These are phyloP conservation scores for Phalacrocorax aristotelis DNA, from an alignment of 2,113 vertebrate genomes.

Conservation along the genomic window DNA sequence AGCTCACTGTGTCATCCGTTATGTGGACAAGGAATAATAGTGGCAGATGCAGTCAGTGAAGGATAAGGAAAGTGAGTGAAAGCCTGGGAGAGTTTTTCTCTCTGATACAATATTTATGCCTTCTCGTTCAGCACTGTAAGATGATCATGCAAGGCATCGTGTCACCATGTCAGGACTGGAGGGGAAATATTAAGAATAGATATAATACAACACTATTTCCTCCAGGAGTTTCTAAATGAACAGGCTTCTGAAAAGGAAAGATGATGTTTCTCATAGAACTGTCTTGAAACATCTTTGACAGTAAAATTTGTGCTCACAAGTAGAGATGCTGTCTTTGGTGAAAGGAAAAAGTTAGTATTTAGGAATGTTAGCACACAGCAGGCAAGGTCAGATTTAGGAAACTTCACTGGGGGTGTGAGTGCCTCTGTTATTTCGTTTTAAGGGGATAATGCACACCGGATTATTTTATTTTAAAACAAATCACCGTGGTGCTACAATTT, in stretches of 20 bases:
- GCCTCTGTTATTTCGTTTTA: slow-evolving; percentile 76
- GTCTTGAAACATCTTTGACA: slow-evolving; percentile 66
- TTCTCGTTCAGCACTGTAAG: slow-evolving; percentile 66
- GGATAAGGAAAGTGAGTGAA: slow-evolving; percentile 45
- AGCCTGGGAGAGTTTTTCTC: slow-evolving; percentile 53
- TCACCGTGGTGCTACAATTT: slow-evolving; percentile 83
- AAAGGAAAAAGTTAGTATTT: slow-evolving; percentile 10
- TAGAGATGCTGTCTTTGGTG: slow-evolving; percentile 52
- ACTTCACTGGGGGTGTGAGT: slow-evolving; percentile 68
- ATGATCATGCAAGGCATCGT: slow-evolving; percentile 47
- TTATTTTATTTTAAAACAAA: slow-evolving; percentile 75
- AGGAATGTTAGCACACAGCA: slow-evolving; percentile 57
- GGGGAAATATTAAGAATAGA: slow-evolving; percentile 61
- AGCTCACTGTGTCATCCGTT: slow-evolving; percentile 45
- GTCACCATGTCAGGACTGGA: slow-evolving; percentile 67
- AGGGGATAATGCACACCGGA: slow-evolving; percentile 75
- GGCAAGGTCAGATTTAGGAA: slow-evolving; percentile 60
- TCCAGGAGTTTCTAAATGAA: slow-evolving; percentile 66
- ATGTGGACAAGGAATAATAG: slow-evolving; percentile 50
- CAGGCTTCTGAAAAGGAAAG: slow-evolving; percentile 68
- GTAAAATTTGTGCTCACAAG: slow-evolving; percentile 44
- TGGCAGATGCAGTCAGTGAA: slow-evolving; percentile 53
- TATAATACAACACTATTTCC: slow-evolving; percentile 53
- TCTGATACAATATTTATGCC: slow-evolving; percentile 66
- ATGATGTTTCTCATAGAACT: slow-evolving; percentile 48